A percentile compares a stretch with the other conserved stretches of the same genome.
Evolutionary conservation across 1,140 invertebrate species (phyloP).

Genomic region (Philotrypesis tridentata): DNA sequence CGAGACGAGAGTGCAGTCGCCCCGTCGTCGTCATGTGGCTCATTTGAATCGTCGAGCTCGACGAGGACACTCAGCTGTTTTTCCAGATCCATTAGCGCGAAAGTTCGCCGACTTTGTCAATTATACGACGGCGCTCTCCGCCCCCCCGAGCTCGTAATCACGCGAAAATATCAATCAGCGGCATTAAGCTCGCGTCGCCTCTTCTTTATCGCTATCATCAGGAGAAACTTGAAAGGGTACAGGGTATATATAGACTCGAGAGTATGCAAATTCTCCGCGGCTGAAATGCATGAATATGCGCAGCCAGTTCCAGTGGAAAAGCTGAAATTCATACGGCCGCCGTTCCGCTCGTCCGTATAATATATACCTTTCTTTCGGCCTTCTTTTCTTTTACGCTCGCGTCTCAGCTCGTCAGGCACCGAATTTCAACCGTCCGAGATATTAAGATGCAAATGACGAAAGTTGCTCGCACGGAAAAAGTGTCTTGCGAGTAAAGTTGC

Average conservation of each 20-base stretch:
- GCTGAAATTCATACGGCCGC: constrained; percentile 38
- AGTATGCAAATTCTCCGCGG: constrained; percentile 25
- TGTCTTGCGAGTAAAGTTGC: neutral
- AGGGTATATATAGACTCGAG: neutral
- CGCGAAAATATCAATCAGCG: neutral
- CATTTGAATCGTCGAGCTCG: neutral
- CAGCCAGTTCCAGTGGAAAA: neutral
- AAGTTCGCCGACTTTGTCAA: neutral
- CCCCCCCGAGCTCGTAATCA: too few relatives aligned
- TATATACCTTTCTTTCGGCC: too few relatives aligned
- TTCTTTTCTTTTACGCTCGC: neutral
- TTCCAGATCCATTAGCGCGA: neutral
- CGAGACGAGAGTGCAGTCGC: too few relatives aligned
- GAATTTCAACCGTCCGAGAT: constrained; percentile 27
- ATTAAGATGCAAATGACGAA: constrained; percentile 56
- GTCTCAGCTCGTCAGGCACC: neutral
- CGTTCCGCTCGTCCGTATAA: constrained; percentile 28
- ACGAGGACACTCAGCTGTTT: neutral
- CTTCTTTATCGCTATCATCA: neutral
- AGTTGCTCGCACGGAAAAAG: constrained; percentile 3
- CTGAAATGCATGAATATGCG: constrained; percentile 33
- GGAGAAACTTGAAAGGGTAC: neutral
- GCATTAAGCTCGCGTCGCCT: neutral
- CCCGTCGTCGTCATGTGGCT: neutral
- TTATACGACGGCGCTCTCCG: neutral